phyloP scores from a whole-genome alignment of 2,113 vertebrate genomes.

The Perccottus glenii region DNA sequence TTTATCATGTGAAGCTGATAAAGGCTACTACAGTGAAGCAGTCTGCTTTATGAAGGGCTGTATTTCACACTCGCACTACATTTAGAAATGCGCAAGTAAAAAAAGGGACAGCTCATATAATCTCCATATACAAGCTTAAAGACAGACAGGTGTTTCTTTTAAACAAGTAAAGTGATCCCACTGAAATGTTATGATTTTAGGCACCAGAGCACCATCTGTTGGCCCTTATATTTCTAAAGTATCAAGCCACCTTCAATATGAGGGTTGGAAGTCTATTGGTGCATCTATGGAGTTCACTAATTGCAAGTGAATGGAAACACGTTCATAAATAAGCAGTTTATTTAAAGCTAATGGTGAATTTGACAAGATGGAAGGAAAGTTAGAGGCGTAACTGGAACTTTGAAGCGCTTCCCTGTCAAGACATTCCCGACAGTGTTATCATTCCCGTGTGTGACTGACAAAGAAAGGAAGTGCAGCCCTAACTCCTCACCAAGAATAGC shows the following conservation, averaged over 20 bases:
- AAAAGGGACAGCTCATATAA: not conserved
- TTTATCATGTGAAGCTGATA: not conserved
- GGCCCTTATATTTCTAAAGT: slow-evolving; percentile 25
- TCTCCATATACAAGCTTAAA: not conserved
- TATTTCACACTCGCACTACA: not conserved
- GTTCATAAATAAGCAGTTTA: not conserved
- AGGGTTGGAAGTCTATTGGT: not conserved
- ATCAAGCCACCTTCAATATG: not conserved
- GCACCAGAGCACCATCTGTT: slow-evolving; percentile 61
- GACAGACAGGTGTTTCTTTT: slow-evolving; percentile 19
- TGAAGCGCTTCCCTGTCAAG: not conserved
- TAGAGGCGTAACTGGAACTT: not conserved
- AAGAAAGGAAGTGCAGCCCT: slow-evolving; percentile 5
- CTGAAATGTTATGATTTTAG: slow-evolving; percentile 8
- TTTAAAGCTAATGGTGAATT: slow-evolving; percentile 9
- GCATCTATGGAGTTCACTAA: not conserved
- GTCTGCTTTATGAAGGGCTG: not conserved
- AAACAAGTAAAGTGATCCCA: slow-evolving; percentile 7
- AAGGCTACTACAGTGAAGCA: not conserved
- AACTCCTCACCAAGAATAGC: slow-evolving; percentile 4
- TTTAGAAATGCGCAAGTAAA: not conserved
- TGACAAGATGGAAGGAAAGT: not conserved
- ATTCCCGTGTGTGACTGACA: slow-evolving; percentile 1
- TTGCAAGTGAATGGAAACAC: slow-evolving; percentile 1
- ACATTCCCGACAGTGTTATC: not conserved